Evolutionary conservation across 2,797 vertebrate species (phyloP), one percentile per base, ranked within the genome.

Genomic region (Sebastes hubbsi): DNA sequence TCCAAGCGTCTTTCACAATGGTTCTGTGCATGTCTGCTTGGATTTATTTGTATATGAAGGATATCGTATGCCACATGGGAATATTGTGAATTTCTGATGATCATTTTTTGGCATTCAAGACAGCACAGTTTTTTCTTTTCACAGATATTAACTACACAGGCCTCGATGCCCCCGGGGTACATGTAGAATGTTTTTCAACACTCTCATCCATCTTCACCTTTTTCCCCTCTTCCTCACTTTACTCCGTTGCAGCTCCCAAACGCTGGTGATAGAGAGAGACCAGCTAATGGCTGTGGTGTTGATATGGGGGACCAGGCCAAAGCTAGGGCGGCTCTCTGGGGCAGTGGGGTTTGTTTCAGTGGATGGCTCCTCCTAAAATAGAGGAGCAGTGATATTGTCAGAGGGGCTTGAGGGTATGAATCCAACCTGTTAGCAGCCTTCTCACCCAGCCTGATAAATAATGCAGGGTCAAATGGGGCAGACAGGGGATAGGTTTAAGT

Each of bases 201-300:
- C 85, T 66, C 59, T 82, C 79, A 80, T 88, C 59, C 34, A 71
- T 92, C 85, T 80, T 91, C 66, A 72, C 78, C 77, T 70, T 72
- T 65, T 59, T 49, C 4, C 8, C 18, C 27, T 36, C 6, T 38
- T 38, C 60, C 49, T 78, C 72, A 54, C 77, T 83, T 83, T 65
- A 71, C 80, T 75, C 69, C 25, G 71, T 64, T 49, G 75, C 87
- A 58, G 73, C 73, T 77, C 75, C 75, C 66, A 42, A 46, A 72
- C n/a, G 8, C 65, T 49, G 85, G 38, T 86, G 87, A 88, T 80
- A 22, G 86, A 89, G 63, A 85, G 59, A 62, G 72, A 55, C 46
- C 30, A 36, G 81, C 81, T 94, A 90, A 94, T 92, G 90, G 90
- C 77, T 60, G 59, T 27, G 27, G 73, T 89, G 90, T 89, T 92